Base-by-base conservation (phyloP, 2,797 vertebrate species). In the Pseudochirops cupreus region DNA sequence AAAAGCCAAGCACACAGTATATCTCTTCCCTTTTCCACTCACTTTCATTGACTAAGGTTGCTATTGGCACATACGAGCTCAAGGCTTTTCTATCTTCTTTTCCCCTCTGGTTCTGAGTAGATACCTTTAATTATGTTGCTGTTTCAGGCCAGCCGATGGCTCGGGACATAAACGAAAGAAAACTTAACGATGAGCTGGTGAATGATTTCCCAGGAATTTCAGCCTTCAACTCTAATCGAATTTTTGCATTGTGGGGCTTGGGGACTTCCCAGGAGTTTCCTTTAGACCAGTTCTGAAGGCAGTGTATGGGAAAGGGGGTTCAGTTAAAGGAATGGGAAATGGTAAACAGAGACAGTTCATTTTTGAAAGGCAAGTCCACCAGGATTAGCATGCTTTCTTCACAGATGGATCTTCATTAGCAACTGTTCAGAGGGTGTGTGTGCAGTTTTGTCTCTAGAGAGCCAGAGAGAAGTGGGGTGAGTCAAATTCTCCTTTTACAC, bases 1-100 rank as follows among this genome's bases (percentile, higher is more conserved):
- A 97, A 98, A 98, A 98, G 97, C 97, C 95, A 96, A 95, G 97
- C 97, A 94, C 94, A 98, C 98, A 98, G 96, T 87, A 24, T 97
- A 96, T 97, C 74, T 91, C 94, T 92, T 87, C 97, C 92, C 93
- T 95, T 94, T 55, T 93, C 95, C 29, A 56, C 50, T 92, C 92
- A 90, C 93, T 92, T 95, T 95, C 97, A 97, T 10, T 97, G 98
- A 98, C 95, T 94, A 95, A 97, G 91, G 96, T 95, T 98, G 97
- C 97, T 97, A 95, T 98, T 98, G 98, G 98, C 98, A 98, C 93
- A 95, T 55, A 94, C 95, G 94, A 96, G 96, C 96, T 97, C 95
- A 95, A 55, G 90, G 93, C 93, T 98, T 97, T 98, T 98, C 96
- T 96, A 92, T 46, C 95, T 95, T 97, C 95, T 56, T 56, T 96